Conservation (phyloP, 2,888 invertebrate species). For the Spodoptera exigua region DNA sequence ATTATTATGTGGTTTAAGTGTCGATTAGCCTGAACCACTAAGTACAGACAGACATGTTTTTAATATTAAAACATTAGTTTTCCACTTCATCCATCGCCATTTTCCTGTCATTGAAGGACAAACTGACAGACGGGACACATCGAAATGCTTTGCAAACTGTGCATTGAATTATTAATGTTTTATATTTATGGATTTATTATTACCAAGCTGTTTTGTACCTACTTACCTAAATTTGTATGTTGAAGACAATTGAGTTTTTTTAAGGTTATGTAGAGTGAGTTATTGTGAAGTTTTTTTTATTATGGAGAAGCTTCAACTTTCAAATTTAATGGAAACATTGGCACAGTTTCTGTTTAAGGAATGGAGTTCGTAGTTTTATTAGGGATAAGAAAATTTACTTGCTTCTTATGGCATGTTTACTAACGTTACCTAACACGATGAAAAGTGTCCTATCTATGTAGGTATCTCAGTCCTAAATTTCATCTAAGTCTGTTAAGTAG, state of each 20-base stretch:
- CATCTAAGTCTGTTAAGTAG: too few relatives aligned
- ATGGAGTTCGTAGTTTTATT: too few relatives aligned
- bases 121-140: constrained; percentile 72
- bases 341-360: too few relatives aligned
- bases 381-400: too few relatives aligned
- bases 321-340: too few relatives aligned
- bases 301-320: constrained; percentile 10
- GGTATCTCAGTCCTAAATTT: too few relatives aligned
- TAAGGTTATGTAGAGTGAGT: constrained; percentile 41
- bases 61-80: constrained; percentile 79
- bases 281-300: constrained; percentile 43
- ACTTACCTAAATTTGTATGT: constrained; percentile 65
- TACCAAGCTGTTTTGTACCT: constrained; percentile 59
- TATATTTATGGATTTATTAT: constrained; percentile 64
- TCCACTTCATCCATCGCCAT: constrained; percentile 75
- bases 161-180: constrained; percentile 72
- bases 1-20: constrained; percentile 57
- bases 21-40: constrained; percentile 50
- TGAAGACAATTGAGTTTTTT: constrained; percentile 50
- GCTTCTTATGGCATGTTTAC: too few relatives aligned
- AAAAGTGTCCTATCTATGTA: too few relatives aligned
- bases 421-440: too few relatives aligned
- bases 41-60: constrained; percentile 63
- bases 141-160: constrained; percentile 71
- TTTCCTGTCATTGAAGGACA: constrained; percentile 81